Base-by-base conservation (phyloP, 2,888 invertebrate genomes). In the Trichacis sp. region DNA sequence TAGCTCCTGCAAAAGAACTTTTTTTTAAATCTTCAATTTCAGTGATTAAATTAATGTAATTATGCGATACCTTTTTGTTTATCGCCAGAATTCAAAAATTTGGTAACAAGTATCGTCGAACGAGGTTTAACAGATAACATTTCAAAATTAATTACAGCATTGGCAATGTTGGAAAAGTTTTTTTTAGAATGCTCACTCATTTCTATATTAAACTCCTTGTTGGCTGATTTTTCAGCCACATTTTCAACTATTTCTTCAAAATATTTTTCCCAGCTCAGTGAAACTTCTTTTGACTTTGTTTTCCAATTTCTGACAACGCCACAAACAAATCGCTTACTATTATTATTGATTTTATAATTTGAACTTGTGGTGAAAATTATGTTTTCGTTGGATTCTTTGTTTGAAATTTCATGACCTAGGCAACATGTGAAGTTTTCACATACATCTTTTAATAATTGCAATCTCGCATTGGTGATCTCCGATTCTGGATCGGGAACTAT, bases 121-220 rank as follows among this genome's bases (percentile, higher is more conserved):
- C 87, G 88, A 0, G 90, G 89, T 71, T 90, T 92, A 1, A 89
- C 88, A 74, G 91, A 89, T 6, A 93, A 79, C 63, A 93, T 80
- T 77, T 93, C 93, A 72, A 93, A 89, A 2, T 85, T 87, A 0
- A 88, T 89, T 0, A 90, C 89, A 0, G 92, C 91, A 70, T 87
- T 86, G 1, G 92, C 92, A 1, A 93, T 82, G 59, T 88, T 88
- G 11, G 85, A 73, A 62, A 90, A 85, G 40, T 87, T 86, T 48
- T 85, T 84, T 86, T 89, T 89, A 62, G 86, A 85, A 17, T 78
- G 85, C 2, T 86, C 83, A 20, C 86, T 81, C 0, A 87, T 85
- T 65, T 89, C 85, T 0, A 89, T 42, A 18, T 52, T 76, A 1
- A 90, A 89, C 80, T 89, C 89, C 76, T 91, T 92, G 72, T 92